These are phyloP conservation scores for Spodoptera littoralis DNA, from an alignment of 2,888 invertebrate species.

Conservation along the genomic window DNA sequence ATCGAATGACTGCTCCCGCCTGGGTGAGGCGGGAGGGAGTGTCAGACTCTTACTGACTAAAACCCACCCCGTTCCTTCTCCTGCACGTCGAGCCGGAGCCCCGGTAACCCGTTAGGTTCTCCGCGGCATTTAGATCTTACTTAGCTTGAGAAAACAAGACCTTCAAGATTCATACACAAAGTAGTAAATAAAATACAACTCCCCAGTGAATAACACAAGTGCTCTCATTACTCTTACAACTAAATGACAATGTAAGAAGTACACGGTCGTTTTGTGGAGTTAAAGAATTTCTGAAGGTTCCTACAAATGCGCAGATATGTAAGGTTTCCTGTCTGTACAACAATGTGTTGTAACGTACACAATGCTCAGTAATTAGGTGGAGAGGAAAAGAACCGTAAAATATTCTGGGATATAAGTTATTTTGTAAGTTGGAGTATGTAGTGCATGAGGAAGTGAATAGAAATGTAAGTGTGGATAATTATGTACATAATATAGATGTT, in stretches of 20 bases:
- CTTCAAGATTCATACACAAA: no score
- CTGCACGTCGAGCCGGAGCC: no score
- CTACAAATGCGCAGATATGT: conserved; percentile 13
- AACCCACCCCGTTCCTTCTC: no score
- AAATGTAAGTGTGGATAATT: no score
- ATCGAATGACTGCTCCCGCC: no score
- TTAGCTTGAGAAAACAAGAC: no score
- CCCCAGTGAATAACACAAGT: conserved; percentile 1
- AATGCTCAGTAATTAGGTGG: conserved; percentile 5
- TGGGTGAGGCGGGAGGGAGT: no score
- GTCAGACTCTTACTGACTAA: no score
- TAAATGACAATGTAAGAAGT: conserved; percentile 37
- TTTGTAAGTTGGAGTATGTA: background rate
- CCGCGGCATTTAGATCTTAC: no score
- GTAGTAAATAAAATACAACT: conserved; percentile 9
- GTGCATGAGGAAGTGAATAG: no score
- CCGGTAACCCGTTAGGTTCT: no score
- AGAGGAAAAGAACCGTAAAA: background rate
- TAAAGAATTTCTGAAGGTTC: conserved; percentile 37
- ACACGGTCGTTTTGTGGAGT: conserved; percentile 40
- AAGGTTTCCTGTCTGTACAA: conserved; percentile 13
- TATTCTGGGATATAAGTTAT: background rate
- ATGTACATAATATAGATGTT: no score
- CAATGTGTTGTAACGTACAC: conserved; percentile 20
- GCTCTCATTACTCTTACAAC: conserved; percentile 33